Evolutionary conservation across 1,140 invertebrate genomes (phyloP), one percentile per base, ranked within the genome.

Genomic region (Penaeus vannamei): DNA sequence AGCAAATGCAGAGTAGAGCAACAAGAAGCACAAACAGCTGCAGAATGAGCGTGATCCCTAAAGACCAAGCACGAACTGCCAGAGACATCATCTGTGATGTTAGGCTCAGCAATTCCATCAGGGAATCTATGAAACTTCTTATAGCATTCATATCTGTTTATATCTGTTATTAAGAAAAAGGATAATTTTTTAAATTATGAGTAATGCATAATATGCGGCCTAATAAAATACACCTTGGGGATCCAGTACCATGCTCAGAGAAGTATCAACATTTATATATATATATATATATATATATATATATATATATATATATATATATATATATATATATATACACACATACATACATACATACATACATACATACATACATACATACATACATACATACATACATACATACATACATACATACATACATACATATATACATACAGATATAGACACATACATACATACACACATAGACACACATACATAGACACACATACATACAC

Each of bases 71-170:
- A 8, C 85, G 53, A 36, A 86, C 59, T 26, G 85, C 72, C 59
- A 86, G 60, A 8, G 85, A 86, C 29, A 86, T 29, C 85, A 86
- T 86, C 59, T 86, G 76, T 17, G 76, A 86, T n/a, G 77, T 80
- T 69, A 86, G 60, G 23, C 60, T 80, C 59, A 86, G 62, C 53
- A 86, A 60, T 62, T 86, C 85, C 72, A 64, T 36, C 22, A 86
- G 17, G n/a, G 85, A 86, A 5, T 86, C 76, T 46, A 62, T 42
- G 22, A 86, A 80, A 46, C 32, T 64, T 46, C 60, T 86, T 36
- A 80, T 26, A 42, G 62, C 80, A 32, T 61, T 60, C 32, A 42
- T 46, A n/a, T 77, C 81, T 86, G 1, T 22, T 64, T 26, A 76
- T 19, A 29, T 76, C 69, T 76, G 69, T 23, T 4, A 76, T 2